phyloP scores from a whole-genome alignment of 2,113 vertebrate genomes.

The Stictonetta naevosa region DNA sequence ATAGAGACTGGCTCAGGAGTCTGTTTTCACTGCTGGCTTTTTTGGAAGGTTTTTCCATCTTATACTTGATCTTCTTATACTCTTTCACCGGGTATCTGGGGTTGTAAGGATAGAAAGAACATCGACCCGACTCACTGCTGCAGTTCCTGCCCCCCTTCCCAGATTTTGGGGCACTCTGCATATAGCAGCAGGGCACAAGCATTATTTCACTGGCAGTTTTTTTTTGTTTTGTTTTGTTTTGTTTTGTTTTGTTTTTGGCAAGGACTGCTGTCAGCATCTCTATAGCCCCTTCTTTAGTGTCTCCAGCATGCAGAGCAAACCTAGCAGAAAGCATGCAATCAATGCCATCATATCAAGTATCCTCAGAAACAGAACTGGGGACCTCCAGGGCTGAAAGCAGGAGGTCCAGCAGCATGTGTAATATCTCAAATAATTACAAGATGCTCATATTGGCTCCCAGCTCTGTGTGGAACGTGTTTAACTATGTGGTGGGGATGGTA shows the following conservation, averaged over 20 bases:
- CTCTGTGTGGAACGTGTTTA: background rate
- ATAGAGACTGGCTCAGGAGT: background rate
- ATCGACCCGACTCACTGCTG: background rate
- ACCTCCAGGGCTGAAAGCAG: background rate
- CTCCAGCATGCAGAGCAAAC: background rate
- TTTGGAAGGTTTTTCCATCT: background rate
- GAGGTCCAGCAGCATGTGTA: background rate
- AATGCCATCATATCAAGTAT: background rate
- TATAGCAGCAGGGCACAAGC: background rate
- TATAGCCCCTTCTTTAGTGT: background rate
- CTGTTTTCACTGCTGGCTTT: background rate
- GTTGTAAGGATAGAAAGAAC: background rate
- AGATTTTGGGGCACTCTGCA: background rate
- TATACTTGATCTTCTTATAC: background rate
- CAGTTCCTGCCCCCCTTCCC: background rate
- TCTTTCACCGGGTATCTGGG: background rate
- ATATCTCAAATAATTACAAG: background rate
- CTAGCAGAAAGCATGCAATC: background rate
- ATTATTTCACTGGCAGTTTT: background rate
- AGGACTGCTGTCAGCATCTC: background rate
- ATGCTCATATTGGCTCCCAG: background rate
- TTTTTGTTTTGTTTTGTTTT: too few relatives aligned
- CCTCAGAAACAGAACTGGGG: background rate
- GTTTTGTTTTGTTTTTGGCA: background rate
- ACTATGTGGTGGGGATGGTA: constrained; percentile 10